Evolutionary conservation across 2,888 invertebrate species (phyloP).

Genomic region (Omphaloscelis lunosa): DNA sequence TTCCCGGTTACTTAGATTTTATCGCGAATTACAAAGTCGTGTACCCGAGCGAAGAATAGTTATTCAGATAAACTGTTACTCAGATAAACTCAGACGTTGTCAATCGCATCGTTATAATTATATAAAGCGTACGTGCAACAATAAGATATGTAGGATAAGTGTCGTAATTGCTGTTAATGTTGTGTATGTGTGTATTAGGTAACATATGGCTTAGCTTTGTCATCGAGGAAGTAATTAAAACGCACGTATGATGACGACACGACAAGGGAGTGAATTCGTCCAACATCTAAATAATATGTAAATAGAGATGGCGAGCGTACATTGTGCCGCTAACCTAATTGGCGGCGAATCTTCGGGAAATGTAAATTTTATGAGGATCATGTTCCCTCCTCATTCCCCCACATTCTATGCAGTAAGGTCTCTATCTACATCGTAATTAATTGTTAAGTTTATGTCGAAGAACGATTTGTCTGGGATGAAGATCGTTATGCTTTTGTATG

Average conservation of each 20-base stretch:
- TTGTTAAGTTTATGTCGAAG: slow-evolving; percentile 55
- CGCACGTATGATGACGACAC: slow-evolving; percentile 28
- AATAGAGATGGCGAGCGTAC: slow-evolving; percentile 70
- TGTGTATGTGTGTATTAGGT: slow-evolving; percentile 35
- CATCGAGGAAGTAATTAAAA: slow-evolving; percentile 51
- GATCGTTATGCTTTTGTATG: slow-evolving; percentile 35
- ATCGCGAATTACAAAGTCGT: not conserved
- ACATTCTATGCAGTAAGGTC: slow-evolving; percentile 65
- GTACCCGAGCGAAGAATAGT: not conserved
- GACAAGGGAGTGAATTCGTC: slow-evolving; percentile 36
- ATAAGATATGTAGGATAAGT: slow-evolving; percentile 25
- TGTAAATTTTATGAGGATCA: slow-evolving; percentile 85
- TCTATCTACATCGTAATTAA: slow-evolving; percentile 65
- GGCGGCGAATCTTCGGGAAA: slow-evolving; percentile 82
- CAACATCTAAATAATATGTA: slow-evolving; percentile 65
- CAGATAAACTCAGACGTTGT: slow-evolving; percentile 3
- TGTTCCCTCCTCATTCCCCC: slow-evolving; percentile 68
- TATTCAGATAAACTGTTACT: not conserved
- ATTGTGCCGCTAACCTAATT: slow-evolving; percentile 87
- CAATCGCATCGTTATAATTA: slow-evolving; percentile 31
- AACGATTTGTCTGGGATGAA: slow-evolving; percentile 42
- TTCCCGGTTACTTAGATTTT: not conserved
- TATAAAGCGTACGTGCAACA: slow-evolving; percentile 38
- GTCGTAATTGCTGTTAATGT: slow-evolving; percentile 45
- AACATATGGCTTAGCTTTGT: slow-evolving; percentile 45